Evolutionary conservation across 2,888 invertebrate genomes (phyloP).

Genomic region (Parelbella ahira): DNA sequence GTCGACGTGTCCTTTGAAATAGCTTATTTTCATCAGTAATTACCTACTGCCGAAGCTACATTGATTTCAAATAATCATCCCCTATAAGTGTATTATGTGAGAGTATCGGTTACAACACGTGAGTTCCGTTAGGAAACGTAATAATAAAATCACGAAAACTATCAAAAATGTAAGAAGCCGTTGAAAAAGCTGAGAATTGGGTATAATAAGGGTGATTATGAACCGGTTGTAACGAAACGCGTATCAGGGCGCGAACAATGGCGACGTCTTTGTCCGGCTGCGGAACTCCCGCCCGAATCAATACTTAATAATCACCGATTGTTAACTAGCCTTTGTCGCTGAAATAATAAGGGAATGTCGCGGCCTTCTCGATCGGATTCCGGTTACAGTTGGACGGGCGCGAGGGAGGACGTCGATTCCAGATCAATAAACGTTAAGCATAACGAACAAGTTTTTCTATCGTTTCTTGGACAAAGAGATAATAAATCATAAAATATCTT

Average conservation of each 20-base stretch:
- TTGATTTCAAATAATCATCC: slow-evolving; percentile 52
- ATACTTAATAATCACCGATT: slow-evolving; percentile 62
- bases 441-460: slow-evolving; percentile 52
- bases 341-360: slow-evolving; percentile 62
- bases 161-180: slow-evolving; percentile 40
- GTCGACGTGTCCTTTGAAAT: slow-evolving; percentile 37
- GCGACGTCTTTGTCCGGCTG: slow-evolving; percentile 43
- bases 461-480: slow-evolving; percentile 54
- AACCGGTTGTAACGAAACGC: slow-evolving; percentile 52
- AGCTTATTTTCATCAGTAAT: slow-evolving; percentile 37
- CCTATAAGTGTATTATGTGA: slow-evolving; percentile 42
- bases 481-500: slow-evolving; percentile 73
- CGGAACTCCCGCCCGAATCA: slow-evolving; percentile 51
- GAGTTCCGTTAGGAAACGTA: slow-evolving; percentile 34
- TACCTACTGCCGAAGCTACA: slow-evolving; percentile 45
- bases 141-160: slow-evolving; percentile 36
- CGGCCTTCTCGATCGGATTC: slow-evolving; percentile 60
- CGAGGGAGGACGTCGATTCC: slow-evolving; percentile 51
- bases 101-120: slow-evolving; percentile 40
- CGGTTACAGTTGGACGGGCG: slow-evolving; percentile 52
- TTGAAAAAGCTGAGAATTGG: slow-evolving; percentile 45
- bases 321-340: slow-evolving; percentile 59
- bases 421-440: slow-evolving; percentile 54
- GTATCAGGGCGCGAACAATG: slow-evolving; percentile 53
- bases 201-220: slow-evolving; percentile 54